Evolutionary conservation across 1,140 invertebrate species (phyloP).

Genomic region (Ooceraea biroi): DNA sequence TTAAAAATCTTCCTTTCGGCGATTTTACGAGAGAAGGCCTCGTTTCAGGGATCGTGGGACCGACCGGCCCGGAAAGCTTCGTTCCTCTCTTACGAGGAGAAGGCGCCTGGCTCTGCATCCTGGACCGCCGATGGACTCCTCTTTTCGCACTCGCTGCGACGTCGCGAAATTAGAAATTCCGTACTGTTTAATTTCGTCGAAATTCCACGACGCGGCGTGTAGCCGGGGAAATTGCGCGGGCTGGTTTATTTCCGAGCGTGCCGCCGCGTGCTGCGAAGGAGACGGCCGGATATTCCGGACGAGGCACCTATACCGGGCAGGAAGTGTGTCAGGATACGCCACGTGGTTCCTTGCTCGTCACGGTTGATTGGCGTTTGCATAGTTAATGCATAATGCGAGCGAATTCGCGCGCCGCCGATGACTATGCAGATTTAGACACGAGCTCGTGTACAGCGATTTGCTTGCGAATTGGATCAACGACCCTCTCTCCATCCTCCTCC

Average conservation of each 20-base stretch:
- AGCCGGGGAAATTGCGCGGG: conserved; percentile 19
- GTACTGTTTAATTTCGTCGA: conserved; percentile 15
- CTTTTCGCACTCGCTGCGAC: conserved; percentile 5
- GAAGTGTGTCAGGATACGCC: conserved; percentile 42
- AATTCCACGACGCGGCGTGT: background rate
- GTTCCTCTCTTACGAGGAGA: conserved; percentile 17
- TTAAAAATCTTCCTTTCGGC: conserved; percentile 77
- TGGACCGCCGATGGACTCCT: background rate
- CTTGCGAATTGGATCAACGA: conserved; percentile 55
- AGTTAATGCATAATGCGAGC: conserved; percentile 45
- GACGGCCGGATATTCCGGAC: conserved; percentile 31
- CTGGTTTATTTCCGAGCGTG: conserved; percentile 15
- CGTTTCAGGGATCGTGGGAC: conserved; percentile 34
- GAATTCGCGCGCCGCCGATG: conserved; percentile 43
- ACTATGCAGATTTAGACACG: conserved; percentile 59
- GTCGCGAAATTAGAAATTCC: conserved; percentile 22
- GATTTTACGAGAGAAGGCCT: conserved; percentile 70
- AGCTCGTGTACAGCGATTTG: conserved; percentile 37
- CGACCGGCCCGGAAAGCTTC: background rate
- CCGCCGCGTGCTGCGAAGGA: background rate
- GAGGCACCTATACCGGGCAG: conserved; percentile 11
- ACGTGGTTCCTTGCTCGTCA: conserved; percentile 46
- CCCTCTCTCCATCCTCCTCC: background rate
- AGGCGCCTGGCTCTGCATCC: background rate
- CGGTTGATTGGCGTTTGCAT: conserved; percentile 56